phyloP scores from a whole-genome alignment of 2,888 invertebrate species.

The Disparrhopalites patrizii region DNA sequence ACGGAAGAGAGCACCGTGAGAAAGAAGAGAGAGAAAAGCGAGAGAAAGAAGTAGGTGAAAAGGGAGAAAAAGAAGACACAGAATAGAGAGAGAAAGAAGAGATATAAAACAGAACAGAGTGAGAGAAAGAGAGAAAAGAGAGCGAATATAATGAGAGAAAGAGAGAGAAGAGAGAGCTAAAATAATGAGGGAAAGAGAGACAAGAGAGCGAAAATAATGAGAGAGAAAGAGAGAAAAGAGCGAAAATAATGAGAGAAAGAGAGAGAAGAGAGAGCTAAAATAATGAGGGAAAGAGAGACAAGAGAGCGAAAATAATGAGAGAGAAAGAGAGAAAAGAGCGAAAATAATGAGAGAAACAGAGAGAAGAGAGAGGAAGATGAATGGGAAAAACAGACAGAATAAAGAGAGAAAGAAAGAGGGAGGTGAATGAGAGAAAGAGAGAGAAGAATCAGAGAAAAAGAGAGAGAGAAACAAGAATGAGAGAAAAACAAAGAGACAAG shows the following conservation, averaged over 20 bases:
- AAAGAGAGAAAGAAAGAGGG: not conserved
- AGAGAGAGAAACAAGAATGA: too few species aligned
- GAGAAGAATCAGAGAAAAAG: too few species aligned
- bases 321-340: too few species aligned
- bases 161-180: too few species aligned
- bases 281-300: not conserved
- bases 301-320: too few species aligned
- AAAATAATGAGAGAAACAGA: too few species aligned
- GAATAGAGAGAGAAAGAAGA: slow-evolving; percentile 1
- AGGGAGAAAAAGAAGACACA: not conserved
- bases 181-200: not conserved
- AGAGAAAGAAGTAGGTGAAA: not conserved
- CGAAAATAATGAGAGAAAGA: not conserved
- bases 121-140: not conserved
- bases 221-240: not conserved
- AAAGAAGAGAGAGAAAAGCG: not conserved
- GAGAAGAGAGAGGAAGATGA: too few species aligned
- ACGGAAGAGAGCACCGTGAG: not conserved
- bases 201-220: not conserved
- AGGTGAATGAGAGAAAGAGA: not conserved
- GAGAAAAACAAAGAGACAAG: too few species aligned
- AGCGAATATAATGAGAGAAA: not conserved
- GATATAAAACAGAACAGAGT: not conserved
- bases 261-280: not conserved
- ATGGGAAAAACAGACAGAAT: not conserved